Evolutionary conservation across 2,888 invertebrate species (phyloP), one percentile per base, ranked within the genome.

Genomic region (Neelides folsomi): DNA sequence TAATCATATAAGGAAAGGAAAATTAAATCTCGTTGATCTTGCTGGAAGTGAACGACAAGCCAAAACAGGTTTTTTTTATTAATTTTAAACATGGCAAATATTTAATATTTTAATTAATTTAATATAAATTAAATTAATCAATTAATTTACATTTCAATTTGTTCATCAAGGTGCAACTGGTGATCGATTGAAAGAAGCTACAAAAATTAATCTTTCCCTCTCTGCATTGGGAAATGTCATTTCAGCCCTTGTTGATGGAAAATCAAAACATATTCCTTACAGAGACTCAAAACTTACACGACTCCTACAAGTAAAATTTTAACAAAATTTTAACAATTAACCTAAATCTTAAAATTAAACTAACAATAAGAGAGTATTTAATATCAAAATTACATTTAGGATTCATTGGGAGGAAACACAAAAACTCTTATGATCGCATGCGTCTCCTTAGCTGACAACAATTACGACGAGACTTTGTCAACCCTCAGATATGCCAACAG

Each of bases 181-280:
- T 0, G 85, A 86, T 57, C 73, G 89, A 12, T 72, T 90, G 27
- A 87, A 84, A 66, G 89, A 90, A 71, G 89, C 88, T 0, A 86
- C 86, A 0, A 89, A 88, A 71, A 90, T 89, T 53, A 90, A 90
- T 72, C 70, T 90, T 47, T 87, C 86, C 0, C 71, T 90, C 27
- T 87, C 87, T 10, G 89, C 89, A 0, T 72, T 90, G 45, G 89
- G 86, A 2, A 90, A 90, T 69, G 89, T 90, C 0, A 90, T 90
- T 58, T 87, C 87, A 1, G 87, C 88, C 0, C 70, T 89, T 49
- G 88, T 82, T 43, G 88, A 82, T 72, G 86, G 79, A 55, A 87
- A 79, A 73, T 81, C 83, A 38, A 85, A 81, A 66, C 83, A 86
- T 68, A 78, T 83, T 41, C 86, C 85, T 0, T 86, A 83, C 70